These are phyloP conservation scores for Hyposmocoma kahamanoa DNA, from an alignment of 1,140 invertebrate genomes.

Conservation along the genomic window DNA sequence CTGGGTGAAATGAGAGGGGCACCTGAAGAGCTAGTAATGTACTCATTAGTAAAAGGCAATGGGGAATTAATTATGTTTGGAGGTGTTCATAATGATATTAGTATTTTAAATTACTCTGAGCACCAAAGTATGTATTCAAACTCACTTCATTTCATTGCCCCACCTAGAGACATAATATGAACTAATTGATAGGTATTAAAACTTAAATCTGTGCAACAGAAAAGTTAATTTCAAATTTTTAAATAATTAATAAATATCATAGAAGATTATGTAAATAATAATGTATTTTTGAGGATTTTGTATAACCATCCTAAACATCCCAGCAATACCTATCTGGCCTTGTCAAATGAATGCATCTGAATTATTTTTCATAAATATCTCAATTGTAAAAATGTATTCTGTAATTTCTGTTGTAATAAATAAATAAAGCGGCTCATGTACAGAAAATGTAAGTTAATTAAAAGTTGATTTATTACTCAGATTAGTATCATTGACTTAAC, in stretches of 20 bases:
- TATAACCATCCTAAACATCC: too few relatives aligned
- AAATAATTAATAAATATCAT: too few relatives aligned
- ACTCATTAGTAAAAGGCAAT: conserved; percentile 90
- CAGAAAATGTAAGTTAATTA: conserved; percentile 37
- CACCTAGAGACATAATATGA: conserved; percentile 83
- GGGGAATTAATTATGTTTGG: conserved; percentile 96
- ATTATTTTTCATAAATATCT: too few relatives aligned
- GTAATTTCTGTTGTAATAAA: conserved; percentile 56
- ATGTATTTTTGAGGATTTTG: too few relatives aligned
- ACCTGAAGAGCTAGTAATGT: conserved; percentile 92
- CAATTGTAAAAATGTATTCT: conserved; percentile 37
- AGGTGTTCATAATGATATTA: conserved; percentile 87
- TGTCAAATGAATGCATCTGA: too few relatives aligned
- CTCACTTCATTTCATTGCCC: conserved; percentile 85
- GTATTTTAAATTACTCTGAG: conserved; percentile 67
- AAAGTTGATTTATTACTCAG: conserved; percentile 43
- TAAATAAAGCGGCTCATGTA: conserved; percentile 34
- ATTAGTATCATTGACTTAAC: conserved; percentile 13
- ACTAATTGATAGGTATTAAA: too few relatives aligned
- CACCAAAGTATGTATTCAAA: conserved; percentile 82
- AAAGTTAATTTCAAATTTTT: too few relatives aligned
- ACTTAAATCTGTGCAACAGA: too few relatives aligned
- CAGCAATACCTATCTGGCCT: too few relatives aligned
- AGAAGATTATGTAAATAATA: too few relatives aligned
- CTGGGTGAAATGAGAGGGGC: conserved; percentile 76